Base-by-base conservation (phyloP, 2,888 invertebrate species). In the Parelbella ahira region DNA sequence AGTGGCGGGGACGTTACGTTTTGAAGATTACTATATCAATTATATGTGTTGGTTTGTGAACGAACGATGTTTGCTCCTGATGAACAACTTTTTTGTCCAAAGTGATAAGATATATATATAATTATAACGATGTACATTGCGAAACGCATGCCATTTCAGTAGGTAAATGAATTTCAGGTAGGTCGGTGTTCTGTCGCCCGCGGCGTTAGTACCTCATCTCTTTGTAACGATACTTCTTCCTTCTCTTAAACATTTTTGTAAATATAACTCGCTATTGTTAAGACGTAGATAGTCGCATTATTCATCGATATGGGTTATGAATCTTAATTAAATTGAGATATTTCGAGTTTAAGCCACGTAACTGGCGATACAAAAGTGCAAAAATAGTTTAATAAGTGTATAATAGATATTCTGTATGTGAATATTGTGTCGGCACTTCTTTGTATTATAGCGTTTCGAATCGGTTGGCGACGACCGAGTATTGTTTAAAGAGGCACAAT, bases 281-380 rank as follows among this genome's bases (percentile, higher is more conserved):
- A 66, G 58, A 59, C 50, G 44, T 65, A 63, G 61, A 55, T 76
- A 80, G 67, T 64, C 68, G 63, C 58, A 68, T 77, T 76, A 68
- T 70, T 56, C 63, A 63, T 36, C 66, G 64, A 62, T 67, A 71
- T 77, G 80, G 75, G 77, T 82, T 81, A 79, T 67, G 71, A 79
- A 68, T 83, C 84, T 83, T 83, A 76, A 83, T 83, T 64, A 81
- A 84, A 83, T 83, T 83, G 76, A 84, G 82, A 83, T 83, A 71
- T 83, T 80, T 78, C 82, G 81, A 80, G 84, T 86, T 86, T 84
- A 84, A 83, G 83, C 82, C 83, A 78, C 59, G 71, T 62, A 77
- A 70, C 67, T 78, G 84, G 84, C 83, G 75, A 78, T 80, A 79
- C 78, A 65, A 84, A 78, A 87, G 86, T 87, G 84, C 86, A 87